Percentiles rank a stretch among this genome's conserved stretches.
Conservation (phyloP, 2,888 invertebrate genomes). For the Petrolisthes cinctipes region DNA sequence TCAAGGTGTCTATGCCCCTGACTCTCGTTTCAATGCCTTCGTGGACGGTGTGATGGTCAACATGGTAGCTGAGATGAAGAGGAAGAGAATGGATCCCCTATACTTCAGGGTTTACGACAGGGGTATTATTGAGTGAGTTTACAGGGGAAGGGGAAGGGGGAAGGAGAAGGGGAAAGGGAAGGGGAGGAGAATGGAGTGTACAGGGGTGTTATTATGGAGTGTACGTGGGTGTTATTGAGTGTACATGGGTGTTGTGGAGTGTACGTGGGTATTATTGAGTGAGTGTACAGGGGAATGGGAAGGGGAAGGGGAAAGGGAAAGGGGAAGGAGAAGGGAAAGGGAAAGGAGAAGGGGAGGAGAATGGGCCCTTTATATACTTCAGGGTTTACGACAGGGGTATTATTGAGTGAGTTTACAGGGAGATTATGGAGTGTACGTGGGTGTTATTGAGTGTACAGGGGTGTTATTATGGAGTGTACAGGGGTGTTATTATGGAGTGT, state of each 20-base stretch:
- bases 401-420: constrained; percentile 50
- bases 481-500: too few relatives aligned
- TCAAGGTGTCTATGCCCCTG: constrained; percentile 63
- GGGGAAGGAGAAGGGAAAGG: too few relatives aligned
- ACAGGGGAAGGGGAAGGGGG: neutral
- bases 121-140: constrained; percentile 58
- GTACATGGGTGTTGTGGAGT: too few relatives aligned
- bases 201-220: too few relatives aligned
- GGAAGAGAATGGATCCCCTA: constrained; percentile 62
- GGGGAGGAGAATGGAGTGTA: neutral
- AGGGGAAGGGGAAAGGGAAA: too few relatives aligned
- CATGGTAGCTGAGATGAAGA: constrained; percentile 64
- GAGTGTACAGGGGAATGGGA: neutral
- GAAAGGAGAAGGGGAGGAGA: constrained; percentile 53
- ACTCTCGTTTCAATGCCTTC: constrained; percentile 65
- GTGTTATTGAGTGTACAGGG: neutral
- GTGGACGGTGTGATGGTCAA: constrained; percentile 65
- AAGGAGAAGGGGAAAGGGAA: neutral
- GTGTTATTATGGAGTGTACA: too few relatives aligned
- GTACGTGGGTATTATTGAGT: neutral
- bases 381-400: constrained; percentile 57
- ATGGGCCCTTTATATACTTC: constrained; percentile 65
- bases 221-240: too few relatives aligned
- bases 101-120: constrained; percentile 63
- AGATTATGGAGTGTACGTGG: neutral